Evolutionary conservation across 2,797 vertebrate species (phyloP).

Genomic region (Premnoplex brunnescens): DNA sequence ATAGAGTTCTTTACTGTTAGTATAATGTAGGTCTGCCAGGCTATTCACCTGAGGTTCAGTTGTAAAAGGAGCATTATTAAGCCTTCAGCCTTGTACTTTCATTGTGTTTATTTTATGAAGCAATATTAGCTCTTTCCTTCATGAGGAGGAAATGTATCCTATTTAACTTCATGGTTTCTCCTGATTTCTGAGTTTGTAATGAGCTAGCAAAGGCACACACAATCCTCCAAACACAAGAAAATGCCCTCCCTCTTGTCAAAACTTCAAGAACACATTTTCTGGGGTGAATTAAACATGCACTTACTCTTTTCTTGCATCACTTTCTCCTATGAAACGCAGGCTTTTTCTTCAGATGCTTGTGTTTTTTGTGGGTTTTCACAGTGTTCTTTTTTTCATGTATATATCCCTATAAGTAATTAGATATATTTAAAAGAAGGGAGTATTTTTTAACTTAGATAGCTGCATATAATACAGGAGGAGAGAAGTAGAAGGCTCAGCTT

Average conservation of each 20-base stretch:
- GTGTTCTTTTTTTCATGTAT: not conserved
- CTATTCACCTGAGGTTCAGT: not conserved
- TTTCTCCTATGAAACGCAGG: not conserved
- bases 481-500: not conserved
- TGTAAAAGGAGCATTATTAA: not conserved
- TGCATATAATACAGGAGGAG: not conserved
- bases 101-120: slow-evolving; percentile 14
- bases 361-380: not conserved
- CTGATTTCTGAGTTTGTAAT: not conserved
- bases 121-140: not conserved
- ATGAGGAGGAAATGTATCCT: not conserved
- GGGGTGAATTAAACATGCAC: not conserved
- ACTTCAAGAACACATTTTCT: not conserved
- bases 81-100: slow-evolving; percentile 2
- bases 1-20: not conserved
- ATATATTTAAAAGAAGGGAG: not conserved
- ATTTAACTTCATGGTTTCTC: not conserved
- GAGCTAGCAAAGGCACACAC: not conserved
- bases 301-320: not conserved
- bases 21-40: not conserved
- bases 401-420: not conserved
- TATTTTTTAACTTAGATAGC: not conserved
- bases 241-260: not conserved
- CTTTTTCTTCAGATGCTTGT: not conserved
- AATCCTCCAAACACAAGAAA: not conserved